phyloP scores from a whole-genome alignment of 2,797 vertebrate species.

The Pipistrellus nathusii region DNA sequence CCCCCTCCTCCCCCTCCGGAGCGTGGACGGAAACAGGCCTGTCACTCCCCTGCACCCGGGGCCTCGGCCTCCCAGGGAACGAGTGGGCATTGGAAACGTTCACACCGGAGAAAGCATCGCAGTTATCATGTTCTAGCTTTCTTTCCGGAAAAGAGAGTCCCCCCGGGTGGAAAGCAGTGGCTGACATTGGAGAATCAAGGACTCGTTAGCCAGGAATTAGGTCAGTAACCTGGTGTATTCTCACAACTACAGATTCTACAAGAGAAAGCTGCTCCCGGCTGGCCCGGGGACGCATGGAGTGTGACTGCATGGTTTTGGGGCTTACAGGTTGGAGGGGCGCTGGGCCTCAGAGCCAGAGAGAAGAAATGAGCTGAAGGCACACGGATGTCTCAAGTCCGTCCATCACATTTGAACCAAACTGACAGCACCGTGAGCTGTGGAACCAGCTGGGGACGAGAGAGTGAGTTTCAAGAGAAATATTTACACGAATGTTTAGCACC shows the following conservation, averaged over 20 bases:
- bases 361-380: neutral
- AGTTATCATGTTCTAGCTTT: neutral
- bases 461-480: slow-evolving; percentile 47
- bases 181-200: neutral
- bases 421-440: neutral
- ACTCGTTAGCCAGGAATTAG: neutral
- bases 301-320: neutral
- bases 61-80: neutral
- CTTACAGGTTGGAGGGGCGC: neutral
- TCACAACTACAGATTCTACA: neutral
- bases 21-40: neutral
- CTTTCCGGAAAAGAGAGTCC: slow-evolving; percentile 11
- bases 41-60: neutral
- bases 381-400: slow-evolving; percentile 29
- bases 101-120: neutral
- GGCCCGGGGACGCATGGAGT: neutral
- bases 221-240: neutral
- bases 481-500: slow-evolving; percentile 20
- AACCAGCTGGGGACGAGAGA: neutral
- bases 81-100: neutral
- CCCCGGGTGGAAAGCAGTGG: neutral
- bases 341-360: neutral
- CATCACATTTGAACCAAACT: slow-evolving; percentile 49
- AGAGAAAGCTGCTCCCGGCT: neutral
- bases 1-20: neutral